Evolutionary conservation across 2,888 invertebrate genomes (phyloP), one percentile per base, ranked within the genome.

Genomic region (Acanthopleura granulata): DNA sequence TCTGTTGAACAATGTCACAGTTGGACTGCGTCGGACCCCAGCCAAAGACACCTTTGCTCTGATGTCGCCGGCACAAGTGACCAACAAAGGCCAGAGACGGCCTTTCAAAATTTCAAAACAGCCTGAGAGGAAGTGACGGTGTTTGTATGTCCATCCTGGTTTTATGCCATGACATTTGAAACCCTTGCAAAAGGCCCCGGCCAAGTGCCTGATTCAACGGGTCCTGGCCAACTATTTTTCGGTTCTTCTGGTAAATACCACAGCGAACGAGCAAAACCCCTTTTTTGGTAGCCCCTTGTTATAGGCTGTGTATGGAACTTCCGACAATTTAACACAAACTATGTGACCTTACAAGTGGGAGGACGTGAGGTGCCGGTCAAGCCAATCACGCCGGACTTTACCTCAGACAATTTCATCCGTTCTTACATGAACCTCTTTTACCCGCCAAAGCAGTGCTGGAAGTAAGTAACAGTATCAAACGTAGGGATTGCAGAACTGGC

Each of bases 111-210:
- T n/a, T n/a, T n/a, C n/a, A n/a, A n/a, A n/a, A n/a, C n/a, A n/a
- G n/a, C n/a, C n/a, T n/a, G n/a, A n/a, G n/a, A n/a, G 15, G 61
- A 72, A 3, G 72, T 50, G 9, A 29, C 72, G 50, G n/a, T 50
- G 27, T 57, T 49, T 49, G 72, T 72, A 1, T 14, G 22, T 72
- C 14, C 12, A n/a, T n/a, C 72, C 72, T 12, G 12, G 50, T 14
- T 11, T 72, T 4, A 50, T 50, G 51, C 16, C 50, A 27, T 50
- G 49, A n/a, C 72, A 72, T 72, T 51, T 72, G 51, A n/a, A n/a
- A n/a, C n/a, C n/a, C n/a, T n/a, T n/a, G n/a, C n/a, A 50, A 57
- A 49, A 50, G 22, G 30, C 27, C 30, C 49, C 49, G 6, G 72
- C 72, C 49, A 72, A 72, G 22, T 72, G 50, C 25, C 72, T 1